These are phyloP conservation scores for Scytalopus superciliaris DNA, from an alignment of 2,113 vertebrate genomes.

Conservation along the genomic window DNA sequence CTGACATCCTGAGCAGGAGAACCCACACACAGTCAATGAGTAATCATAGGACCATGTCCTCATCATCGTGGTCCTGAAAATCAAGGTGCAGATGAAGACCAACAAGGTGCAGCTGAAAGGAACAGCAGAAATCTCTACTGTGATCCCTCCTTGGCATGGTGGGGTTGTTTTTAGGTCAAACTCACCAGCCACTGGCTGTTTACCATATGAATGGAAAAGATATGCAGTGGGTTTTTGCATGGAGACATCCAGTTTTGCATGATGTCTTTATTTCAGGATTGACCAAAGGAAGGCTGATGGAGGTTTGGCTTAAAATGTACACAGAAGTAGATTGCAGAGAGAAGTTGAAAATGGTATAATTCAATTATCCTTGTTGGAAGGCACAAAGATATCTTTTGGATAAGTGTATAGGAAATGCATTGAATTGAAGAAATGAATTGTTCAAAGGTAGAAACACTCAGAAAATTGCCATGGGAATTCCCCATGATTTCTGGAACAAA, in stretches of 20 bases:
- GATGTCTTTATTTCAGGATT: not conserved
- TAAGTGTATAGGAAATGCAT: not conserved
- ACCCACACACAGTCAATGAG: not conserved
- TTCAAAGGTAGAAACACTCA: not conserved
- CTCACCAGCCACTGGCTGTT: not conserved
- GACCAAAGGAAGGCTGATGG: not conserved
- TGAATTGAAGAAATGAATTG: not conserved
- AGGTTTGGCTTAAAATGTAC: not conserved
- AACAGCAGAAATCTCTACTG: not conserved
- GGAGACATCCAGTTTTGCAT: not conserved
- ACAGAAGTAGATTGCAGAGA: not conserved
- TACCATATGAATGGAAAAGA: not conserved
- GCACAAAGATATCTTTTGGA: not conserved
- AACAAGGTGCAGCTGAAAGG: not conserved
- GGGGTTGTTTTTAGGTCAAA: not conserved
- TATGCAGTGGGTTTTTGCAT: not conserved
- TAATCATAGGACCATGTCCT: not conserved
- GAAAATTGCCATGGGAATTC: not conserved
- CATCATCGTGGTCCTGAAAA: not conserved
- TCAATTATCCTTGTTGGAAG: not conserved
- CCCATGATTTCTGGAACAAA: not conserved
- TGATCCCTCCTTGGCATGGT: not conserved
- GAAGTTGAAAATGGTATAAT: not conserved
- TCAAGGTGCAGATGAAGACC: not conserved
- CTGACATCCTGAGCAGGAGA: not conserved